These are phyloP conservation scores for Hyperoodon ampullatus DNA, from an alignment of 2,113 vertebrate species.

Conservation along the genomic window DNA sequence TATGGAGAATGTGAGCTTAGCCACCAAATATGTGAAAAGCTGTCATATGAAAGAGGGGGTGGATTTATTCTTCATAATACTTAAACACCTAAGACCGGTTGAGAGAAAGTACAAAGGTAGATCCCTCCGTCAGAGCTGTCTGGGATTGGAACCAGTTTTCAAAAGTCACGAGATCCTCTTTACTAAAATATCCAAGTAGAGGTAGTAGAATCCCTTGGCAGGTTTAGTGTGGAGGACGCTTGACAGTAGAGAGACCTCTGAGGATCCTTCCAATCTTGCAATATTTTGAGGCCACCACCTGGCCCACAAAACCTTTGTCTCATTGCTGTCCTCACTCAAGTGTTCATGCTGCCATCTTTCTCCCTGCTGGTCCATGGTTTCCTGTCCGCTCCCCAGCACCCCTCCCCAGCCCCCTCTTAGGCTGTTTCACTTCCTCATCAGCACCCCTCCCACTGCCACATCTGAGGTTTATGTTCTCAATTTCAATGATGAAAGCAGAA, in stretches of 20 bases:
- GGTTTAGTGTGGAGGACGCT: not conserved
- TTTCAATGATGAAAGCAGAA: not conserved
- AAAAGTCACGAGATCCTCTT: not conserved
- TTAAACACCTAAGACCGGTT: not conserved
- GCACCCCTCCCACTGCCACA: not conserved
- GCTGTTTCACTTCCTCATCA: not conserved
- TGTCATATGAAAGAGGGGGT: not conserved
- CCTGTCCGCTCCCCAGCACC: not conserved
- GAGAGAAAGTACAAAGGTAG: not conserved
- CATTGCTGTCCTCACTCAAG: not conserved
- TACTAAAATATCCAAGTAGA: not conserved
- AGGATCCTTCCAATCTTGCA: not conserved
- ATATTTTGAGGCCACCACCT: not conserved
- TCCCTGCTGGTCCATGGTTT: not conserved
- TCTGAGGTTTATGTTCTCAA: not conserved
- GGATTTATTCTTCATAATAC: not conserved
- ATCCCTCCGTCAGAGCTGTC: not conserved
- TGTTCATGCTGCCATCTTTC: not conserved
- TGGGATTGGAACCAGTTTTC: not conserved
- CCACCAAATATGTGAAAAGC: conserved; percentile 30
- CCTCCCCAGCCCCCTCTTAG: not conserved
- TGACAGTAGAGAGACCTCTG: not conserved
- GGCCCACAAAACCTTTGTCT: not conserved
- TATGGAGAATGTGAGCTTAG: not conserved
- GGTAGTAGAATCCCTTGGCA: not conserved